Conservation (phyloP, 1,140 invertebrate species). For the Pomphorhynchus laevis region DNA sequence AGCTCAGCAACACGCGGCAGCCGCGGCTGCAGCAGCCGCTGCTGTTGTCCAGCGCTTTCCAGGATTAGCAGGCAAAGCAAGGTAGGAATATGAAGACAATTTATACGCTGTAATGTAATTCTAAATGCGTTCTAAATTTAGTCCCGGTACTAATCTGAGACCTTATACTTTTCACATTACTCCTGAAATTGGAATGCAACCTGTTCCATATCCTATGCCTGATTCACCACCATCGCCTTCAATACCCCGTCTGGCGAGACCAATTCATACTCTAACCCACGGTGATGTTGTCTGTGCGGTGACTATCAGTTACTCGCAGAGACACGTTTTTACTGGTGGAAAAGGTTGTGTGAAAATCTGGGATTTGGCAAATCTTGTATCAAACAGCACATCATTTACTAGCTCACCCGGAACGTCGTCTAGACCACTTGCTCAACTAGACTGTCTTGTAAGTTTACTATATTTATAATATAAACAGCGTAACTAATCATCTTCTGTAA, state of each 20-base stretch:
- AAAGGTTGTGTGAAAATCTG: constrained; percentile 83
- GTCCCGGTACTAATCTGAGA: background rate
- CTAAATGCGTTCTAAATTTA: too few species aligned
- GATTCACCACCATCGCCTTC: constrained; percentile 3
- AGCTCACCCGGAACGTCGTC: background rate
- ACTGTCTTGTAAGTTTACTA: constrained; percentile 36
- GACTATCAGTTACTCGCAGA: constrained; percentile 43
- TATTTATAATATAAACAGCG: background rate
- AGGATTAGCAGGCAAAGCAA: constrained; percentile 7
- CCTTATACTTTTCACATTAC: constrained; percentile 1
- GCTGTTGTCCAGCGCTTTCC: constrained; percentile 13
- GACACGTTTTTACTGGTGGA: constrained; percentile 86
- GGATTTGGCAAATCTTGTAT: constrained; percentile 41
- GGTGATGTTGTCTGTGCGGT: constrained; percentile 70
- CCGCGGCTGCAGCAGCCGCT: constrained; percentile 12
- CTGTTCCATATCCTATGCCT: too few species aligned
- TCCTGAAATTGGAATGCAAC: too few species aligned
- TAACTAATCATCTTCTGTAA: too few species aligned
- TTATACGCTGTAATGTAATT: background rate
- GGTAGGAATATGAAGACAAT: background rate
- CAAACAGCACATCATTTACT: constrained; percentile 19
- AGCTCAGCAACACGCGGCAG: constrained; percentile 9
- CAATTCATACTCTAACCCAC: constrained; percentile 56
- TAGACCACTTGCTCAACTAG: constrained; percentile 48
- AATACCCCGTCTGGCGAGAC: constrained; percentile 51